phyloP scores from a whole-genome alignment of 2,113 vertebrate species.

The Gobius niger region DNA sequence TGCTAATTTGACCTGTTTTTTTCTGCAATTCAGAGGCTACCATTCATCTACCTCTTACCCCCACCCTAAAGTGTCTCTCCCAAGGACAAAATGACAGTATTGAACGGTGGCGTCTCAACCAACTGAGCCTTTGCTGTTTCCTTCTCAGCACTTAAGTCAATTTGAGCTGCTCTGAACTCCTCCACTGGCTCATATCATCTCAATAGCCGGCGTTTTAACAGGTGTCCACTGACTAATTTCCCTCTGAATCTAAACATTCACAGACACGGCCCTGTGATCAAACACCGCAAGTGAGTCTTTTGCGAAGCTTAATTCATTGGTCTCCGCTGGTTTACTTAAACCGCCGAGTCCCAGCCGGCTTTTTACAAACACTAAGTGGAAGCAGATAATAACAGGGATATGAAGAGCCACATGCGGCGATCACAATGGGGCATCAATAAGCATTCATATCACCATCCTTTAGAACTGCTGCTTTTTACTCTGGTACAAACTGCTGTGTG shows the following conservation, averaged over 20 bases:
- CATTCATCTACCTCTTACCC: background rate
- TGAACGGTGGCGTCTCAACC: no score
- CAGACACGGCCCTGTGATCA: background rate
- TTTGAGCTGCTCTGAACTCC: no score
- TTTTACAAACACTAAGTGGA: slow-evolving; percentile 21
- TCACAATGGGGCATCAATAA: background rate
- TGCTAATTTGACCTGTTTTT: background rate
- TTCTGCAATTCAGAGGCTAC: background rate
- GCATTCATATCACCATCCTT: background rate
- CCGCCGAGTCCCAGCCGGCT: slow-evolving; percentile 40
- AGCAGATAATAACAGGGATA: slow-evolving; percentile 22
- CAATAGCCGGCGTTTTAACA: background rate
- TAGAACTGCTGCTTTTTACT: slow-evolving; percentile 4
- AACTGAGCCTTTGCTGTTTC: no score
- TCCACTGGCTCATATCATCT: background rate
- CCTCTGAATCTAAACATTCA: background rate
- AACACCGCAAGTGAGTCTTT: slow-evolving; percentile 11
- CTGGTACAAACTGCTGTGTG: background rate
- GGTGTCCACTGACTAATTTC: background rate
- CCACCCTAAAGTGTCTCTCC: no score
- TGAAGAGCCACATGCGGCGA: background rate
- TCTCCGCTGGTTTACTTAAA: slow-evolving; percentile 32
- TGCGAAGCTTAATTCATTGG: slow-evolving; percentile 27
- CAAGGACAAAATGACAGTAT: no score
- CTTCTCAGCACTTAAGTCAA: background rate